Evolutionary conservation across 2,797 vertebrate genomes (phyloP).

Genomic region (Acrossocheilus wenchowensis): DNA sequence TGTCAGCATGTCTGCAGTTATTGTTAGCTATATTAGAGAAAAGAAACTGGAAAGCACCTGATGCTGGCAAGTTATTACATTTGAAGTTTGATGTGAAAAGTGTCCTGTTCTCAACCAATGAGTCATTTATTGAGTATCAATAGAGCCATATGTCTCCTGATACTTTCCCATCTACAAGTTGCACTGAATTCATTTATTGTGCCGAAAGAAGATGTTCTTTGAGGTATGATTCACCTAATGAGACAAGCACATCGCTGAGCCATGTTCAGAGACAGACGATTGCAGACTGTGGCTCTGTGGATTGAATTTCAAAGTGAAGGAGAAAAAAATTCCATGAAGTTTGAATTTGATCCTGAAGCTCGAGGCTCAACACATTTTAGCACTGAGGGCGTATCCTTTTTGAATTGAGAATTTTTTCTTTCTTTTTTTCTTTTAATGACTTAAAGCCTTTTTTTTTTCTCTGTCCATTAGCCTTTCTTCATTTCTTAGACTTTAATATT

Average conservation of each 20-base stretch:
- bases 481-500: slow-evolving; percentile 7
- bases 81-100: not conserved
- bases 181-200: slow-evolving; percentile 5
- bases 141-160: slow-evolving; percentile 2
- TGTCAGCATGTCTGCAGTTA: slow-evolving; percentile 11
- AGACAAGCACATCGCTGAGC: slow-evolving; percentile 5
- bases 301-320: slow-evolving; percentile 40
- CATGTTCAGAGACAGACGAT: not conserved
- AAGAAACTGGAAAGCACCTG: slow-evolving; percentile 5
- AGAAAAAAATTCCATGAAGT: not conserved
- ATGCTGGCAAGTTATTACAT: not conserved
- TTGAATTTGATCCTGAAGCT: slow-evolving; percentile 36
- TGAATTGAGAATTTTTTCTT: slow-evolving; percentile 28
- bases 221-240: slow-evolving; percentile 34
- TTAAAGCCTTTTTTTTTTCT: slow-evolving; percentile 19
- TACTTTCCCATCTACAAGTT: not conserved
- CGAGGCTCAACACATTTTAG: slow-evolving; percentile 22
- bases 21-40: not conserved
- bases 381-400: slow-evolving; percentile 21
- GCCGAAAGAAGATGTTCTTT: slow-evolving; percentile 3
- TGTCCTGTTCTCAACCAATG: not conserved
- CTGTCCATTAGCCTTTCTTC: not conserved
- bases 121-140: slow-evolving; percentile 6
- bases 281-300: slow-evolving; percentile 24
- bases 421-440: slow-evolving; percentile 29